Base-by-base conservation (phyloP, 1,140 invertebrate genomes). In the Pararge aegeria region DNA sequence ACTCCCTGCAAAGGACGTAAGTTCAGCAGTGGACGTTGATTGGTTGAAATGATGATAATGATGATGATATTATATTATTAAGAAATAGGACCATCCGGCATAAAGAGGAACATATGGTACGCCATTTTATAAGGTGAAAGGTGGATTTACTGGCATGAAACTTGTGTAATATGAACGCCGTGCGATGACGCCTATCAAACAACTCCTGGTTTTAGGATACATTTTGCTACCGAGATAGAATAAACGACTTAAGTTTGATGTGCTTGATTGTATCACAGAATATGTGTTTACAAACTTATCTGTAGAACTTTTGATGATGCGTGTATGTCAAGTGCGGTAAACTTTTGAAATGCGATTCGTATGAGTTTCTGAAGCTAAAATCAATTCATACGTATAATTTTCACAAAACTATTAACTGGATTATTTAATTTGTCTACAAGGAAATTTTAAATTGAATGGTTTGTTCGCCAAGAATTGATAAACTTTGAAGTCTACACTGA, bases 161-260 rank as follows among this genome's bases (percentile, higher is more conserved):
- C 71, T 74, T 74, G 52, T 68, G 68, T 74, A 74, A 73, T 74
- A 73, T 69, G 55, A 61, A 54, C 59, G 37, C 53, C 34, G 54
- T 58, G 50, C 48, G 55, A 66, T 66, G 68, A 68, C 59, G 65
- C 53, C 53, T 71, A 59, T 59, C 56, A 58, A 62, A 67, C 64
- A 63, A 59, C 40, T 70, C 49, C 48, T 48, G 55, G 55, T 67
- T 66, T 59, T 58, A 54, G 64, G 61, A 58, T 16, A 58, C 59
- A 51, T 62, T 64, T 70, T 48, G 51, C 29, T 53, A 37, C 51
- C 44, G 29, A 58, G 55, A 64, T 64, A 58, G 37, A 58, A 57
- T 61, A 60, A 66, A 66, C 60, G 48, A 49, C 49, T 48, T 12
- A 66, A 66, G 52, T 65, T 65, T 16, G 18, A 15, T 38, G 13